Evolutionary conservation across 2,113 vertebrate species (phyloP).

Genomic region (Plotosus lineatus): DNA sequence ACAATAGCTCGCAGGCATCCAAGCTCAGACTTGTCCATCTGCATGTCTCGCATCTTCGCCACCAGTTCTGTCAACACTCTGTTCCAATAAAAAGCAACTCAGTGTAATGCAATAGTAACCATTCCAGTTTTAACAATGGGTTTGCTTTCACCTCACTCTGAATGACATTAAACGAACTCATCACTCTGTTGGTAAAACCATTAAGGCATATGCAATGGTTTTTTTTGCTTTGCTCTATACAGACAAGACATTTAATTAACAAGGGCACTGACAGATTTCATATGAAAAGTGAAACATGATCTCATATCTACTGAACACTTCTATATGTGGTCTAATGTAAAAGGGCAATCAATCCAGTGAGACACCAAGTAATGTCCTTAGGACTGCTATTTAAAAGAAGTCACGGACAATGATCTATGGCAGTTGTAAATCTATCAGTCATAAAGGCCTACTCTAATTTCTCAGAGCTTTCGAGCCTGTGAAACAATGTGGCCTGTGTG

Average conservation of each 20-base stretch:
- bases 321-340: conserved; percentile 57
- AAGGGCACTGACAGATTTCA: conserved; percentile 33
- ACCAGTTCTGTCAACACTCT: conserved; percentile 79
- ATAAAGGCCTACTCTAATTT: neutral
- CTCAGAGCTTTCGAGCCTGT: neutral
- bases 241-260: conserved; percentile 32
- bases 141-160: neutral
- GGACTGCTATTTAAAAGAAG: conserved; percentile 17
- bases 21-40: conserved; percentile 99
- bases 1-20: conserved; percentile 96
- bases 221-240: conserved; percentile 14
- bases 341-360: conserved; percentile 59
- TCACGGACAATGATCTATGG: neutral
- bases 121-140: conserved; percentile 17
- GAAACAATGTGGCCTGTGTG: neutral
- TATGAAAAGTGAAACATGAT: conserved; percentile 57
- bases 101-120: neutral
- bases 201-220: conserved; percentile 10
- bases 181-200: conserved; percentile 24
- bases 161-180: conserved; percentile 30
- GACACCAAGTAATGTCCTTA: conserved; percentile 5
- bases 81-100: conserved; percentile 28
- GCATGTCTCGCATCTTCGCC: conserved; percentile 99
- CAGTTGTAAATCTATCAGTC: conserved; percentile 14
- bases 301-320: conserved; percentile 61